These are phyloP conservation scores for Thermophis baileyi DNA, from an alignment of 2,113 vertebrate species.

Conservation along the genomic window DNA sequence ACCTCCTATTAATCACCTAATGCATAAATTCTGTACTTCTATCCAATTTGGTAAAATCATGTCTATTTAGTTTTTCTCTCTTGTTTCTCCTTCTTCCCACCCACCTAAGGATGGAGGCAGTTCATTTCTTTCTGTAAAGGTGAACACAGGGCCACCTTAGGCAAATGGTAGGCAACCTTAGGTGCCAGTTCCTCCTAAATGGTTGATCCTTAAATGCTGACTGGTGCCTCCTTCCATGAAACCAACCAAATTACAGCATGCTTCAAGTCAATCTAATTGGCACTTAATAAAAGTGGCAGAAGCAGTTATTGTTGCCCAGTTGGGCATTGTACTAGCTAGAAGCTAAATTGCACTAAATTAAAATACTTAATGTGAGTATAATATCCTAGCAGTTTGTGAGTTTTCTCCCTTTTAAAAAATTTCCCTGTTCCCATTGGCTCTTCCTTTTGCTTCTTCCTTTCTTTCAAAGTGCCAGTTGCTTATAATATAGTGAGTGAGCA, in stretches of 20 bases:
- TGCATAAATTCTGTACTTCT: not conserved
- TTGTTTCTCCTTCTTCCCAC: not conserved
- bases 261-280: accelerated
- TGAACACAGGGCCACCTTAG: not conserved
- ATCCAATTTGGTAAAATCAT: not conserved
- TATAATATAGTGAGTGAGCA: constrained; percentile 38
- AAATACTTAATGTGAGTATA: not conserved
- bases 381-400: not conserved
- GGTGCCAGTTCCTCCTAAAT: not conserved
- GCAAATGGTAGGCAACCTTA: not conserved
- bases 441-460: constrained; percentile 43
- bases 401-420: constrained; percentile 21
- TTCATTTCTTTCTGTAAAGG: not conserved
- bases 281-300: not conserved
- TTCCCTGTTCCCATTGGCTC: constrained; percentile 21
- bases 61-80: not conserved
- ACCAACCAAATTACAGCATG: accelerated
- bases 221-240: not conserved
- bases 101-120: not conserved
- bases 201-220: not conserved
- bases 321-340: not conserved
- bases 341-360: not conserved
- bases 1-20: not conserved
- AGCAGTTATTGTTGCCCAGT: not conserved
- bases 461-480: constrained; percentile 35